Conservation (phyloP, 2,113 vertebrate genomes). For the Nettapus auritus region DNA sequence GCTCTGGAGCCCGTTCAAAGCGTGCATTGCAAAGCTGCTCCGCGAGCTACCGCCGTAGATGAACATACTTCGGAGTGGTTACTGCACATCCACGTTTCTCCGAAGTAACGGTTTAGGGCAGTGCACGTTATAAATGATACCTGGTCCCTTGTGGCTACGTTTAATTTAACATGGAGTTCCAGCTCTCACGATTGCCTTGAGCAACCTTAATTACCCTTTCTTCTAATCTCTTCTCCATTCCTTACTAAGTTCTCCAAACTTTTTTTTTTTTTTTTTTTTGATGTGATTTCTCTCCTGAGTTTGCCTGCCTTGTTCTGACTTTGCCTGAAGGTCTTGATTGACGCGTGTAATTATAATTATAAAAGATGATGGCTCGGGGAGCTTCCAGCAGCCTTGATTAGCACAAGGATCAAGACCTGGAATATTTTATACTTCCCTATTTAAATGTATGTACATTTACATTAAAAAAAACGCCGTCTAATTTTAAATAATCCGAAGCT, state of each 20-base stretch:
- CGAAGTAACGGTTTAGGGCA: slow-evolving; percentile 53
- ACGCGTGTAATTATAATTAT: slow-evolving; percentile 76
- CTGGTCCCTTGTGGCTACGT: slow-evolving; percentile 44
- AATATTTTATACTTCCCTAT: slow-evolving; percentile 67
- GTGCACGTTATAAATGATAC: slow-evolving; percentile 43
- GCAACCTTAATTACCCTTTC: slow-evolving; percentile 67
- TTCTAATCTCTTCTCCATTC: slow-evolving; percentile 48
- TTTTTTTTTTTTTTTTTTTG: neutral
- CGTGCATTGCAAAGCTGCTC: neutral
- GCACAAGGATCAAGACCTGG: slow-evolving; percentile 61
- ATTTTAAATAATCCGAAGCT: slow-evolving; percentile 30
- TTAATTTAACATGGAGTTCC: slow-evolving; percentile 62
- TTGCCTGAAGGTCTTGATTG: slow-evolving; percentile 76
- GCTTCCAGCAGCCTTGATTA: slow-evolving; percentile 75
- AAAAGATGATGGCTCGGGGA: slow-evolving; percentile 76
- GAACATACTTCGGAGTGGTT: slow-evolving; percentile 10
- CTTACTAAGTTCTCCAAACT: slow-evolving; percentile 28
- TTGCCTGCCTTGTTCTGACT: slow-evolving; percentile 68
- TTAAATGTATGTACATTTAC: slow-evolving; percentile 50
- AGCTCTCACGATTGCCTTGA: slow-evolving; percentile 54
- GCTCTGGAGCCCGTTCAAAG: neutral
- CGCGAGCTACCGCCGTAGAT: neutral
- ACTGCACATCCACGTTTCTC: slow-evolving; percentile 26
- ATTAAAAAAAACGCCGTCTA: neutral
- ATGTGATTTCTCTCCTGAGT: slow-evolving; percentile 54